Evolutionary conservation across 1,140 invertebrate genomes (phyloP).

Genomic region (Hylaeus volcanicus): DNA sequence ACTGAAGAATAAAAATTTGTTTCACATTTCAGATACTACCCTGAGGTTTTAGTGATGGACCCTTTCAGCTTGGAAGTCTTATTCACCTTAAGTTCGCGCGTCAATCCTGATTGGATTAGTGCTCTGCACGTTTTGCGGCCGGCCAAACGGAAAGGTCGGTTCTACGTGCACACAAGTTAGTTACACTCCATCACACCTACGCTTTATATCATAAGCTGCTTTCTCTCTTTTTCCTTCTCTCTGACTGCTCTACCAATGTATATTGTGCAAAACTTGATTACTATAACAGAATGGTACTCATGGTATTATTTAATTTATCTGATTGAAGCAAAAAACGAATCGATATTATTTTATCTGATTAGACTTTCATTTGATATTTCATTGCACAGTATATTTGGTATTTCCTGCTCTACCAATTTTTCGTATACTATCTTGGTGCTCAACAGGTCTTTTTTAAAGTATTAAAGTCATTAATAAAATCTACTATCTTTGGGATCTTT

Average conservation of each 20-base stretch:
- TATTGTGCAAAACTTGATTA: conserved; percentile 45
- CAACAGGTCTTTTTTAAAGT: neutral
- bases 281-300: neutral
- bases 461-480: neutral
- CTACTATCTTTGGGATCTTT: neutral
- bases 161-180: conserved; percentile 81
- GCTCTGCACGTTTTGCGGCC: conserved; percentile 95
- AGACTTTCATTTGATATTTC: conserved; percentile 1
- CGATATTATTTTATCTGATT: neutral
- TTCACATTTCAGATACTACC: conserved; percentile 90
- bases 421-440: conserved; percentile 24
- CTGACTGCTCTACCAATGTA: conserved; percentile 63
- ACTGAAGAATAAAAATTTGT: neutral
- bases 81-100: conserved; percentile 95
- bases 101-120: conserved; percentile 99
- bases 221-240: conserved; percentile 39
- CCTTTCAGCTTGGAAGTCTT: conserved; percentile 96
- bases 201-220: conserved; percentile 69
- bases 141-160: conserved; percentile 88
- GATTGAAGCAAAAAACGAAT: too few relatives aligned
- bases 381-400: conserved; percentile 46
- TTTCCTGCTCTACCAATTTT: conserved; percentile 42
- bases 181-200: conserved; percentile 80
- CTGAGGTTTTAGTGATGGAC: conserved; percentile 98
- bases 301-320: neutral